Conservation (phyloP, 1,140 invertebrate species). For the Drosophila persimilis region DNA sequence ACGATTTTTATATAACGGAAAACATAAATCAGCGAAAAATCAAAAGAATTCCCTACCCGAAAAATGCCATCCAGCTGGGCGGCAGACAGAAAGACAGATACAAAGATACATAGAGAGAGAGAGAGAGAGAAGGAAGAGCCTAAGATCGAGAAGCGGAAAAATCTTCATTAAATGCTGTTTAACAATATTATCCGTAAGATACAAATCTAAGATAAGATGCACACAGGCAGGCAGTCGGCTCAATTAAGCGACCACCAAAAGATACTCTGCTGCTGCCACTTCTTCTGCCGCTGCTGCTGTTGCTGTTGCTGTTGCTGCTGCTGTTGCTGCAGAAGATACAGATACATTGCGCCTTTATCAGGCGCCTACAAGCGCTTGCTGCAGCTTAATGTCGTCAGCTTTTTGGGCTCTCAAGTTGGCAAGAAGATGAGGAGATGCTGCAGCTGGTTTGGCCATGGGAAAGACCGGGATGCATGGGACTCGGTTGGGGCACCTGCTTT, state of each 20-base stretch:
- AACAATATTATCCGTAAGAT: slow-evolving; percentile 77
- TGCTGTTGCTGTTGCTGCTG: background rate
- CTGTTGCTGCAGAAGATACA: slow-evolving; percentile 21
- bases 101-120: background rate
- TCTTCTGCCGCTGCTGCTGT: slow-evolving; percentile 2
- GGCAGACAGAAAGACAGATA: background rate
- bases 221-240: slow-evolving; percentile 29
- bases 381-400: slow-evolving; percentile 76
- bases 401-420: slow-evolving; percentile 48
- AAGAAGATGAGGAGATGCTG: slow-evolving; percentile 6
- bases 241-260: slow-evolving; percentile 77
- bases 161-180: slow-evolving; percentile 78
- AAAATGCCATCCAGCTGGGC: slow-evolving; percentile 62
- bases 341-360: slow-evolving; percentile 64
- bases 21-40: slow-evolving; percentile 55
- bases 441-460: slow-evolving; percentile 41
- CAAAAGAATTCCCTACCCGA: slow-evolving; percentile 25
- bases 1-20: slow-evolving; percentile 46
- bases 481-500: slow-evolving; percentile 37
- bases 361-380: slow-evolving; percentile 50
- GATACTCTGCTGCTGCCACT: slow-evolving; percentile 39
- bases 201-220: slow-evolving; percentile 79
- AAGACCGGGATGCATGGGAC: slow-evolving; percentile 12
- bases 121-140: background rate
- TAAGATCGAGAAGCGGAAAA: slow-evolving; percentile 47